Base-by-base conservation (phyloP, 1,140 invertebrate genomes). In the Galleria mellonella region DNA sequence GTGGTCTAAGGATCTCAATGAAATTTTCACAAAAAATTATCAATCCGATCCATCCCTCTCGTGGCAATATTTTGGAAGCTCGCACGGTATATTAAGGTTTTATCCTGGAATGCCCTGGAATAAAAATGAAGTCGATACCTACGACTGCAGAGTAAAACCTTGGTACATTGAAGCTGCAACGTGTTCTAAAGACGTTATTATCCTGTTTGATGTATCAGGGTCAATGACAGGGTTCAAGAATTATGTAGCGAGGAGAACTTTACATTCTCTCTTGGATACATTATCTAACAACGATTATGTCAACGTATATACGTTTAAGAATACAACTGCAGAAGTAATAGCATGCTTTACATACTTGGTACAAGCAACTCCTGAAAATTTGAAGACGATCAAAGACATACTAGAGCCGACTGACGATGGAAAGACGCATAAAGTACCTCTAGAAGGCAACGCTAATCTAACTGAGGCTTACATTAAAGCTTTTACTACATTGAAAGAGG, bases 111-210 rank as follows among this genome's bases (percentile, higher is more conserved):
- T 91, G 87, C 89, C 87, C 30, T 88, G 91, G 92, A 66, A 78
- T 31, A 62, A 51, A 32, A 64, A 71, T 31, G 55, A 79, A 39
- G 50, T 77, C 0, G 87, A 88, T 8, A 69, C 83, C 0, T 98
- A 96, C 67, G 96, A 97, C 68, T 96, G 94, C 62, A 90, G 96
- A 7, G 92, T 93, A 10, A 87, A 94, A 35, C 94, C 93, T 13
- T 98, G 96, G 96, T 99, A 98, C 76, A 97, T 99, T 50, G 94
- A 98, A 84, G 97, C 98, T 1, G 96, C 98, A 0, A 98, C 97
- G 0, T 97, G 96, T 58, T 97, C 97, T 7, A 99, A 99, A 84
- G 97, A 99, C 72, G 92, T 99, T 52, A 91, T 99, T 12, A 98
- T 99, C 49, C 85, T 99, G 13, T 88, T 99, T 31, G 98, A 99